Base-by-base conservation (phyloP, 2,888 invertebrate genomes). In the Spodoptera exigua region DNA sequence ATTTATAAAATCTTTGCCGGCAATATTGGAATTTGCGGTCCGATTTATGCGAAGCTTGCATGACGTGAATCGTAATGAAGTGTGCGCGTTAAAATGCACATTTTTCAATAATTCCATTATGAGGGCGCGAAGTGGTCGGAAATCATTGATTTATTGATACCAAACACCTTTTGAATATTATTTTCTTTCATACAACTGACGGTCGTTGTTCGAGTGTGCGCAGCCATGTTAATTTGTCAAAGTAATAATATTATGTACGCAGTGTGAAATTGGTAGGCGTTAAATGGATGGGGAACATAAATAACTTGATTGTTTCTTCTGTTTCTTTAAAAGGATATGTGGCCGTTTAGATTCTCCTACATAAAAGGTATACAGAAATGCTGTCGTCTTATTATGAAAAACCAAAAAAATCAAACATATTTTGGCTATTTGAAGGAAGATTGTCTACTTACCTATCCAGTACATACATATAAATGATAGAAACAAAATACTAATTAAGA, bases 1-100 rank as follows among this genome's bases (percentile, higher is more conserved):
- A 82, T 83, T 80, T 79, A 78, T 79, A 76, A 77, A 79, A 82
- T 76, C 78, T 79, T 79, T 75, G 78, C 76, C 73, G 70, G 71
- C 65, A 75, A 76, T 80, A 84, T 83, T 76, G 80, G 79, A 82
- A 81, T 80, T 79, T 66, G 77, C 66, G 69, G 73, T 64, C 66
- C 72, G 58, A 76, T 75, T 76, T 78, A 78, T 71, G 72, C 76
- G 65, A 61, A 54, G 53, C 72, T 67, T 74, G 78, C 83, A 78
- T 77, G 84, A 66, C 66, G 59, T 59, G 84, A 84, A 85, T 84
- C 60, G 66, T 77, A 84, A 85, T 84, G 81, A 82, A 78, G 71
- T 76, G 70, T 72, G 63, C 70, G 74, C 74, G 78, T 82, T 79
- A 79, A 81, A 83, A 81, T 81, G 81, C 80, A 81, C 74, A 79